A percentile compares a stretch with the other conserved stretches of the same genome.
These are phyloP conservation scores for Apus apus DNA, from an alignment of 2,113 vertebrate species.

Conservation along the genomic window DNA sequence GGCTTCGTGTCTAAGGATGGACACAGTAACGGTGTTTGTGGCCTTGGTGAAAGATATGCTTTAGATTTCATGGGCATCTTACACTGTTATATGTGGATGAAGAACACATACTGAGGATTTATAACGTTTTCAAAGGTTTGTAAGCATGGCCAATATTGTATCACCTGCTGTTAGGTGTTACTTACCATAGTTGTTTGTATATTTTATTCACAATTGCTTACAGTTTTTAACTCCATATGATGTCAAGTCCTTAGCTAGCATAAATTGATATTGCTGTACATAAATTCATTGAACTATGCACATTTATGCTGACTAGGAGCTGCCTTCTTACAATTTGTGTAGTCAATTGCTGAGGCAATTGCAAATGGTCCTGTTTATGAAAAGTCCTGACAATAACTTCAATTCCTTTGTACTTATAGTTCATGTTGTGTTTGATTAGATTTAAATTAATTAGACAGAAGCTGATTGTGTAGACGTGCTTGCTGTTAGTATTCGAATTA, in stretches of 20 bases:
- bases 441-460: conserved; percentile 18
- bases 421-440: background rate
- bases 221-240: background rate
- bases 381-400: background rate
- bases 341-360: background rate
- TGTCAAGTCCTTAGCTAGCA: fast-evolving
- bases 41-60: background rate
- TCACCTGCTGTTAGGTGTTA: background rate
- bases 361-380: background rate
- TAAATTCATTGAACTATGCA: background rate
- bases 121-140: background rate
- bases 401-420: background rate
- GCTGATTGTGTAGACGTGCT: background rate
- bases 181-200: background rate
- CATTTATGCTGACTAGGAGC: background rate
- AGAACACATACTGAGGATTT: background rate
- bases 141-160: background rate
- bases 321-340: background rate
- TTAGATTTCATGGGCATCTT: background rate
- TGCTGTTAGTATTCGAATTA: background rate
- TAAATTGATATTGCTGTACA: background rate
- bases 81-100: background rate
- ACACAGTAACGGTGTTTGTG: background rate
- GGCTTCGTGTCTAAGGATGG: background rate
- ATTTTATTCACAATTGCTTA: background rate